Percentiles rank a stretch among this genome's conserved stretches.
Conservation (phyloP, 1,140 invertebrate species). For the Drosophila kurseongensis region DNA sequence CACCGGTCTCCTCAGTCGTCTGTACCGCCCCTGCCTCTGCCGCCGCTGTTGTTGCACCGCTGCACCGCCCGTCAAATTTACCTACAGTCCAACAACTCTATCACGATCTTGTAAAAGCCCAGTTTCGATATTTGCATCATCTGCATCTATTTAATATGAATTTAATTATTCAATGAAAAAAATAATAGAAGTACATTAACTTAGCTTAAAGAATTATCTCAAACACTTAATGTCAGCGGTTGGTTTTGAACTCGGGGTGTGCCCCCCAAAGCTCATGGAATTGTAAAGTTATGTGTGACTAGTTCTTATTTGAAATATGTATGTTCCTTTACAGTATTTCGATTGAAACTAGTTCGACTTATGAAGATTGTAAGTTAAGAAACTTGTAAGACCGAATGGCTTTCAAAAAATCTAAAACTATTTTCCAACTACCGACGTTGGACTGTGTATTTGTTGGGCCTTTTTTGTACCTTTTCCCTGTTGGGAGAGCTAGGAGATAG, state of each 20-base stretch:
- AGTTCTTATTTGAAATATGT: too few relatives aligned
- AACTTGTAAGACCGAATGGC: not conserved
- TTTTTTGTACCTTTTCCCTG: constrained; percentile 3
- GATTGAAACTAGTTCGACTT: too few relatives aligned
- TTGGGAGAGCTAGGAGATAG: constrained; percentile 48
- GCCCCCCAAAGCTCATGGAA: not conserved
- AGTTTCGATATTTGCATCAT: not conserved
- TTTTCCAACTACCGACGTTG: not conserved
- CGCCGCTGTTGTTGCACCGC: constrained; percentile 34
- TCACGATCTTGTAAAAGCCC: not conserved
- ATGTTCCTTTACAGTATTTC: too few relatives aligned
- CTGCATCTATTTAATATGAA: not conserved
- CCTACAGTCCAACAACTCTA: constrained; percentile 17
- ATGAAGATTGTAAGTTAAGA: not conserved
- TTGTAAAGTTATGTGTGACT: too few relatives aligned
- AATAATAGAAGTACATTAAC: too few relatives aligned
- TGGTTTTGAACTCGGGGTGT: not conserved
- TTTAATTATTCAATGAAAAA: too few relatives aligned
- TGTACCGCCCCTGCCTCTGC: constrained; percentile 10
- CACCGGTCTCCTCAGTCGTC: constrained; percentile 8
- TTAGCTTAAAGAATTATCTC: too few relatives aligned
- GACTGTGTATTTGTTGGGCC: constrained; percentile 3
- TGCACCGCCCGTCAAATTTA: constrained; percentile 37
- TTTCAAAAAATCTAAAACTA: not conserved
- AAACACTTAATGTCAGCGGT: not conserved